Evolutionary conservation across 2,888 invertebrate species (phyloP).

Genomic region (Agrochola litura): DNA sequence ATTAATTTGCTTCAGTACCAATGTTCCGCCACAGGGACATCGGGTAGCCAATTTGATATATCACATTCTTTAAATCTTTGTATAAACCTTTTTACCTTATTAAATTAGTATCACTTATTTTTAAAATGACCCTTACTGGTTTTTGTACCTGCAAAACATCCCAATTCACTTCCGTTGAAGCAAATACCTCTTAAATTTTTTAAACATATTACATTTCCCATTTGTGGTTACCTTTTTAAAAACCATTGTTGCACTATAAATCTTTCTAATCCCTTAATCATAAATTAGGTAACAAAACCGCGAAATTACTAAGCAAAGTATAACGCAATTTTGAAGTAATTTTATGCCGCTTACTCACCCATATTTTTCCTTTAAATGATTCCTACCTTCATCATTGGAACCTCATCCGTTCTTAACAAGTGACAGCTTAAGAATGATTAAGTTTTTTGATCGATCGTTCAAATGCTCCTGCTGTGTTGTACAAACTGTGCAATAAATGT

Average conservation of each 20-base stretch:
- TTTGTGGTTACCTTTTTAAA: conserved; percentile 18
- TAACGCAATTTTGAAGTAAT: conserved; percentile 20
- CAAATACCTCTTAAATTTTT: conserved; percentile 38
- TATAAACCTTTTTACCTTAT: conserved; percentile 41
- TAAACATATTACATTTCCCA: conserved; percentile 12
- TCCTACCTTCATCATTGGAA: conserved; percentile 26
- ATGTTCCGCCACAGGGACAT: conserved; percentile 7
- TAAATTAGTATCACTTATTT: conserved; percentile 54
- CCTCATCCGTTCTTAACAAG: conserved; percentile 31
- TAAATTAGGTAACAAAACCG: conserved; percentile 42
- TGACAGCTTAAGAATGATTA: conserved; percentile 26
- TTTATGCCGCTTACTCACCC: conserved; percentile 31
- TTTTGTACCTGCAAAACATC: conserved; percentile 43
- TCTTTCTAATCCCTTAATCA: conserved; percentile 37
- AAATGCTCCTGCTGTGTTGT: conserved; percentile 1
- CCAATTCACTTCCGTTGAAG: conserved; percentile 49
- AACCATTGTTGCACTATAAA: conserved; percentile 35
- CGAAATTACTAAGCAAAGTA: conserved; percentile 34
- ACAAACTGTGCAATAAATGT: neutral
- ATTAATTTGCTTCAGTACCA: conserved; percentile 25
- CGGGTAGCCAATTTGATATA: conserved; percentile 21
- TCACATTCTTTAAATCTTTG: conserved; percentile 10
- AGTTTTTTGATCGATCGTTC: conserved; percentile 37
- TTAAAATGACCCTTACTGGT: conserved; percentile 25
- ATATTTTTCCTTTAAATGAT: conserved; percentile 25